phyloP scores from a whole-genome alignment of 2,113 vertebrate species.

The Paracanthobrama guichenoti region DNA sequence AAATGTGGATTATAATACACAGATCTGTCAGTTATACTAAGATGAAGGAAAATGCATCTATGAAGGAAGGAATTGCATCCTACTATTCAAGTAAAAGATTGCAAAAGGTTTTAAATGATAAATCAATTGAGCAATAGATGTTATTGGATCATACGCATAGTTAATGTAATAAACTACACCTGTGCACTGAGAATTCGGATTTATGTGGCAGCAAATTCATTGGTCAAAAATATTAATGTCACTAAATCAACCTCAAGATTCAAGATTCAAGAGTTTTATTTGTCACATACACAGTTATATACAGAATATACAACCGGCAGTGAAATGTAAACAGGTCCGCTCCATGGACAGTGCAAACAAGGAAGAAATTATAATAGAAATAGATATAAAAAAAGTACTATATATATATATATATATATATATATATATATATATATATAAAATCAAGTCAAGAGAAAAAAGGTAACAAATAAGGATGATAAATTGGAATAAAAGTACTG shows the following conservation, averaged over 20 bases:
- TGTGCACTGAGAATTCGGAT: background rate
- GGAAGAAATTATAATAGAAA: no score
- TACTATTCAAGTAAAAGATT: background rate
- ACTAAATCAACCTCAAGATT: background rate
- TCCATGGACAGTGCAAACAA: no score
- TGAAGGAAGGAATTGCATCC: background rate
- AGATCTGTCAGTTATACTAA: constrained; percentile 16
- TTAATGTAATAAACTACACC: background rate
- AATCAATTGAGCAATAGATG: background rate
- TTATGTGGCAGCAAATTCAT: background rate
- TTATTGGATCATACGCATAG: background rate
- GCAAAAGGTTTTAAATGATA: background rate
- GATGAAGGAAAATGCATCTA: background rate
- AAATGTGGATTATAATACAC: constrained; percentile 64
- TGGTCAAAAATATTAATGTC: background rate
- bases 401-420: no score
- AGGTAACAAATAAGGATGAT: no score
- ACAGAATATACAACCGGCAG: no score
- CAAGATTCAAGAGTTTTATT: no score
- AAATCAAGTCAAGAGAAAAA: no score
- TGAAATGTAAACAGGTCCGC: no score
- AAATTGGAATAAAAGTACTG: no score
- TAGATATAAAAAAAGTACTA: no score
- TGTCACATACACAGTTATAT: no score
- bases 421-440: no score